Evolutionary conservation across 2,113 vertebrate genomes (phyloP).

Genomic region (Ceyx cyanopectus): DNA sequence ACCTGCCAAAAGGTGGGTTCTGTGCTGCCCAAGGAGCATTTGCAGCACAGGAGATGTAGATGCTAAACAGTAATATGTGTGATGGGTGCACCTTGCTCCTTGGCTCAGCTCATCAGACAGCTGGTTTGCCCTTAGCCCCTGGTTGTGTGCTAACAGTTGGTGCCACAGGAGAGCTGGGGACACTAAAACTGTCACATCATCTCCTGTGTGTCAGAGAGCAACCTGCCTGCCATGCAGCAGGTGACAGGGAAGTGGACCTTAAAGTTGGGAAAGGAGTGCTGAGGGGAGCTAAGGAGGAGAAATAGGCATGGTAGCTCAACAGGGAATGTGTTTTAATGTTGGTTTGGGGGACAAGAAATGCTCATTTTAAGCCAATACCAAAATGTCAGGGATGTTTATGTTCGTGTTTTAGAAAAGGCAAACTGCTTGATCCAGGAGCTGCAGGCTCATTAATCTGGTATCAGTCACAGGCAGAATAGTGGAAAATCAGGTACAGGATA

Average conservation of each 20-base stretch:
- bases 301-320: not conserved
- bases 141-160: not conserved
- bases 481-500: not conserved
- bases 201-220: not conserved
- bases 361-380: not conserved
- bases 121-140: not conserved
- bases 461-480: not conserved
- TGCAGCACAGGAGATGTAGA: not conserved
- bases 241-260: not conserved
- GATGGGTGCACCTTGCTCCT: not conserved
- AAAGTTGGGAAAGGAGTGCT: not conserved
- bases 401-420: not conserved
- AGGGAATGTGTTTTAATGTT: not conserved
- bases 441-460: not conserved
- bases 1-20: not conserved
- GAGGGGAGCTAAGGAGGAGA: not conserved
- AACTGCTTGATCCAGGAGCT: not conserved
- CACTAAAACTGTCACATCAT: not conserved
- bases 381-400: not conserved
- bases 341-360: not conserved
- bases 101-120: not conserved
- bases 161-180: not conserved
- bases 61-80: accelerated
- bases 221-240: not conserved
- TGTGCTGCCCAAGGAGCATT: not conserved